Evolutionary conservation across 2,113 vertebrate species (phyloP), one percentile per base, ranked within the genome.

Genomic region (Panurus biarmicus): DNA sequence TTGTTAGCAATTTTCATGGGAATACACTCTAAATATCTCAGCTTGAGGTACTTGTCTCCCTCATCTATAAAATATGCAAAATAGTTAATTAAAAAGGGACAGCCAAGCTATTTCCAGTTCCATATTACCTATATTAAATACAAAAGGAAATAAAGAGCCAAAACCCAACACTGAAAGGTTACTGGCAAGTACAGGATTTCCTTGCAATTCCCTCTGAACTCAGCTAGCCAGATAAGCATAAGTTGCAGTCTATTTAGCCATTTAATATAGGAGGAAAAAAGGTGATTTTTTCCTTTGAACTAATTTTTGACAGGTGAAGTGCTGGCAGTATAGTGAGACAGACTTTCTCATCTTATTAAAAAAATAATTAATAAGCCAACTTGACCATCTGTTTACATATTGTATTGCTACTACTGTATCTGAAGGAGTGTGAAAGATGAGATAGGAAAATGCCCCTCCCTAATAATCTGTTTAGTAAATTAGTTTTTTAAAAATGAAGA

Each of bases 271-370:
- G 31, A 93, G 93, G 74, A 91, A 81, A 87, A 90, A 95, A 84
- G 56, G 75, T 79, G 29, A 86, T 58, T 87, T 85, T 74, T 93
- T 92, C 60, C 50, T 95, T 92, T 95, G 74, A 95, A 90, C 65
- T 94, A 5, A 71, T 58, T 57, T 93, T 89, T 88, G 84, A 93
- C 47, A 84, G 56, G 67, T 90, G 78, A 91, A 91, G 44, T 66
- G 47, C 47, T 78, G 82, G 53, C 31, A 74, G 14, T 57, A 82
- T 33, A 72, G 56, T n/a, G 58, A 90, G 61, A 82, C 31, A 70
- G 73, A 56, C 40, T 75, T 94, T 64, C 47, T 61, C 40, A 42
- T 70, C 42, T 50, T 61, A 64, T 65, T 79, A 61, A 92, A 95
- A 65, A 54, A 71, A 80, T 62, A 85, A 56, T 44, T 48, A 94